Evolutionary conservation across 2,888 invertebrate species (phyloP).

Genomic region (Digitonthophagus gazella): DNA sequence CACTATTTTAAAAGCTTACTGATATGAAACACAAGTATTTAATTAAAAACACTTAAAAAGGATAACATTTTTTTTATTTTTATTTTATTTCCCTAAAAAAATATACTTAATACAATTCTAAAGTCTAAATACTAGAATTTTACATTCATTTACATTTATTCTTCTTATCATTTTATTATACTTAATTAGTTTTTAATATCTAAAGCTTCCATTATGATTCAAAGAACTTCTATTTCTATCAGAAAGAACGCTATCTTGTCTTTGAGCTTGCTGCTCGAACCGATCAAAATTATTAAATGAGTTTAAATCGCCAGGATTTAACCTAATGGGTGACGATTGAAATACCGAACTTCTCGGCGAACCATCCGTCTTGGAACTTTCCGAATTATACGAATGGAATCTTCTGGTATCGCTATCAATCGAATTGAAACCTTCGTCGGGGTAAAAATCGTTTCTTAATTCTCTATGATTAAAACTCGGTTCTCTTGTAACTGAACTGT

Average conservation of each 20-base stretch:
- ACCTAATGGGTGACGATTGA: conserved; percentile 17
- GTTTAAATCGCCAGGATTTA: conserved; percentile 20
- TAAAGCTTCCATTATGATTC: conserved; percentile 18
- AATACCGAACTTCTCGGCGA: conserved; percentile 12
- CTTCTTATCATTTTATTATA: too few relatives aligned
- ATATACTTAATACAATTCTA: too few relatives aligned
- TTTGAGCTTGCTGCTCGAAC: conserved; percentile 6
- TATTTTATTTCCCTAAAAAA: too few relatives aligned
- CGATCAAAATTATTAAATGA: conserved; percentile 23
- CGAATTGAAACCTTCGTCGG: neutral
- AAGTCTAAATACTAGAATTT: too few relatives aligned
- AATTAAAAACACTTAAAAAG: too few relatives aligned
- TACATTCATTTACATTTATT: too few relatives aligned
- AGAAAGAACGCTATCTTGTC: conserved; percentile 17
- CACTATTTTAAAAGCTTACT: too few relatives aligned
- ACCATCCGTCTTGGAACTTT: conserved; percentile 13
- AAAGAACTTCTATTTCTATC: conserved; percentile 13
- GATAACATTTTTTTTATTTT: too few relatives aligned
- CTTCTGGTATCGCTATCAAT: neutral
- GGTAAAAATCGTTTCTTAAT: neutral
- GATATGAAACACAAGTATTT: too few relatives aligned
- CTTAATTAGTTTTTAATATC: too few relatives aligned
- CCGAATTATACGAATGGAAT: conserved; percentile 9
- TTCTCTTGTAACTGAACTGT: neutral
- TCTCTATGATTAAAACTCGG: too few relatives aligned